Base-by-base conservation (phyloP, 2,113 vertebrate species). In the Stomatorhinus ivindoensis region DNA sequence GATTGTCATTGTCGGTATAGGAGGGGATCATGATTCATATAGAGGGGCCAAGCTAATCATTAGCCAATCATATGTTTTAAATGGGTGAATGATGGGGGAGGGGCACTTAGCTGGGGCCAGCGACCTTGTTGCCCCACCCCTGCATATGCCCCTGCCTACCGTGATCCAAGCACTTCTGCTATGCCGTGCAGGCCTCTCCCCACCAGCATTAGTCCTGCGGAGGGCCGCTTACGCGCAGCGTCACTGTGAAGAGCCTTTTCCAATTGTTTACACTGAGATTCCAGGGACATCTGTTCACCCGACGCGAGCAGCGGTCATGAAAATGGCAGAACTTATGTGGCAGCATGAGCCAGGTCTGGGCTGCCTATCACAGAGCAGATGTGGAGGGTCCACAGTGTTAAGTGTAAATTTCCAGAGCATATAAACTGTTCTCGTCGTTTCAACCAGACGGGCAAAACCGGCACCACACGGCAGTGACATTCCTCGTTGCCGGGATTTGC, bases 231-330 rank as follows among this genome's bases (percentile, higher is more conserved):
- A 42, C 73, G 39, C 15, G 7, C 27, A 42, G 46, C 13, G 47
- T 89, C 42, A 73, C 83, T 46, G 55, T 4, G 35, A 88, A 17
- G 39, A 21, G 48, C 58, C 58, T 87, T 73, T 76, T 87, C 83
- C 65, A 82, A 87, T 55, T 87, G 65, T 89, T 87, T 76, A 58
- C 82, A 17, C 58, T 58, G 55, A 90, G 17, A 73, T 87, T 50
- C 53, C 88, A 82, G 27, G 13, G 82, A 55, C 87, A 86, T 90
- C 47, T 90, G 88, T 44, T 88, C 53, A 21, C 80, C n/a, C 35
- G 17, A 21, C 17, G 21, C 27, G 17, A 21, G 47, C n/a, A 80
- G 65, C 31, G 46, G 42, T 13, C 39, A 15, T 39, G 69, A 80
- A 88, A 19, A 88, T 80, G 47, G 24, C 69, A n/a, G 27, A 9